These are phyloP conservation scores for Hephaestus fuliginosus DNA, from an alignment of 2,797 vertebrate genomes.

Conservation along the genomic window DNA sequence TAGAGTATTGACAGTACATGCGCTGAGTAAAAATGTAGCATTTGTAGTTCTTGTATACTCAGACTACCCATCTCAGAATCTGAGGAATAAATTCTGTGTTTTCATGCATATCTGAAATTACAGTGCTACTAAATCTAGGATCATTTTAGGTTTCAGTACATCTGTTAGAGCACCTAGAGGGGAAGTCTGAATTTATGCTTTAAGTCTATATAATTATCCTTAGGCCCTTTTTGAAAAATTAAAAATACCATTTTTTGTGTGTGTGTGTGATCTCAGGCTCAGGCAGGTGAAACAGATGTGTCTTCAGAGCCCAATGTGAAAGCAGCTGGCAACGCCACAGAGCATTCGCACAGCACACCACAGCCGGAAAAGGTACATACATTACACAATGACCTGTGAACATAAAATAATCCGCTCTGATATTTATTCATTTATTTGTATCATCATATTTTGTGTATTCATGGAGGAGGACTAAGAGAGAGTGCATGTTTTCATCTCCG, in stretches of 20 bases:
- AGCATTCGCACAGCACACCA: constrained; percentile 53
- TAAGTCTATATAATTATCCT: background rate
- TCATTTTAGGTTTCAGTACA: constrained; percentile 30
- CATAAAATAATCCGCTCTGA: background rate
- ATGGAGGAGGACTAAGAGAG: constrained; percentile 9
- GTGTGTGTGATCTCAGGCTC: constrained; percentile 63
- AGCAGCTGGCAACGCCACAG: constrained; percentile 34
- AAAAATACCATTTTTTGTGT: background rate
- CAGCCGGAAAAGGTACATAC: constrained; percentile 79
- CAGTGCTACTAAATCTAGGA: constrained; percentile 17
- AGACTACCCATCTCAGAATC: background rate
- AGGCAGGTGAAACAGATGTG: constrained; percentile 71
- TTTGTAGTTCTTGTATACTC: background rate
- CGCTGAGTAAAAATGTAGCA: background rate
- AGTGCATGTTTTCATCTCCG: background rate
- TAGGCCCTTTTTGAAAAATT: background rate
- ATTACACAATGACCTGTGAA: background rate
- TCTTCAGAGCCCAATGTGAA: constrained; percentile 62
- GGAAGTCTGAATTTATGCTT: constrained; percentile 4
- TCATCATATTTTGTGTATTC: background rate
- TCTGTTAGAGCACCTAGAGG: background rate
- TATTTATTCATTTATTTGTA: background rate
- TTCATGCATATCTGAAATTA: constrained; percentile 13
- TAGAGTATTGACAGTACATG: background rate
- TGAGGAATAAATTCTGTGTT: background rate